These are phyloP conservation scores for Pyrgus malvae DNA, from an alignment of 2,888 invertebrate genomes.

Conservation along the genomic window DNA sequence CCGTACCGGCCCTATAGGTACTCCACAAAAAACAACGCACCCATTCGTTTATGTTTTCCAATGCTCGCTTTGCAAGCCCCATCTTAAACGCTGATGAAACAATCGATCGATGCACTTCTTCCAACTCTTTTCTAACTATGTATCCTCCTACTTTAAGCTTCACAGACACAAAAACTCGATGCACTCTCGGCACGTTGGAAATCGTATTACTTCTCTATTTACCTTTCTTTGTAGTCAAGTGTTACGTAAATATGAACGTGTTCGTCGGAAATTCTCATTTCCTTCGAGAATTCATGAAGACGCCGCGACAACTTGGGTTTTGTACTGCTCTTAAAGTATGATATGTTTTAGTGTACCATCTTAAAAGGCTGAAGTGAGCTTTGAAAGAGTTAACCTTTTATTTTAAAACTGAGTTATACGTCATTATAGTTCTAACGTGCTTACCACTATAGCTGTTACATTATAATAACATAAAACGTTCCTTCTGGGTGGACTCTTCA, in stretches of 20 bases:
- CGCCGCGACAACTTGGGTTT: slow-evolving; percentile 37
- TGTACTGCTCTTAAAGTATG: slow-evolving; percentile 38
- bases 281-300: slow-evolving; percentile 65
- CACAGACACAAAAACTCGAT: slow-evolving; percentile 50
- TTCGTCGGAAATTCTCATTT: slow-evolving; percentile 75
- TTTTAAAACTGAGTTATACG: neutral
- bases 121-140: neutral
- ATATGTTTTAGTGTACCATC: slow-evolving; percentile 37
- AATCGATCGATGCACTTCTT: neutral
- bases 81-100: neutral
- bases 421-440: neutral
- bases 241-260: slow-evolving; percentile 77
- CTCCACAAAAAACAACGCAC: slow-evolving; percentile 1
- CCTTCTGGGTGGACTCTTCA: too few species aligned
- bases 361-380: slow-evolving; percentile 28
- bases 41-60: neutral
- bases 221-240: slow-evolving; percentile 79
- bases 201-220: slow-evolving; percentile 80
- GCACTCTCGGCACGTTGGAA: slow-evolving; percentile 66
- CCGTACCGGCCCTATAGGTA: slow-evolving; percentile 29
- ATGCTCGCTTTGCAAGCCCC: slow-evolving; percentile 2
- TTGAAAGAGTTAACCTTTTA: slow-evolving; percentile 2
- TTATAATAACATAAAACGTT: too few species aligned
- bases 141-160: neutral
- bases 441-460: neutral